Conservation (phyloP, 2,888 invertebrate genomes). For the Cryptocephalus primarius region DNA sequence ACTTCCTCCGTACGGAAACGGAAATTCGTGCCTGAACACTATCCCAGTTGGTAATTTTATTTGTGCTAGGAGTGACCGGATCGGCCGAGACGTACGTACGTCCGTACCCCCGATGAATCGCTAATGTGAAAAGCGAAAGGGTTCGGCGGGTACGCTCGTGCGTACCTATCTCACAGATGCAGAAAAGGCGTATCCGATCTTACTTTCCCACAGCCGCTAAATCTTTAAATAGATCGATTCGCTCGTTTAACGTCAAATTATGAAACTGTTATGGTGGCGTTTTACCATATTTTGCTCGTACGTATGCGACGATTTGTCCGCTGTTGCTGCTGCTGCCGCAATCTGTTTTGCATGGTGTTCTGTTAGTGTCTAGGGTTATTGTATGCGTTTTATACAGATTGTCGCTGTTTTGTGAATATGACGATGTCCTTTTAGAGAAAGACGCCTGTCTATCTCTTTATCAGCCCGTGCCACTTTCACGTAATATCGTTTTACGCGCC, state of each 20-base stretch:
- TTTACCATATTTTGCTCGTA: slow-evolving; percentile 10
- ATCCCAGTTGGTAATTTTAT: slow-evolving; percentile 8
- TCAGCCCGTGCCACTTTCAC: too few species aligned
- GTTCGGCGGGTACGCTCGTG: too few species aligned
- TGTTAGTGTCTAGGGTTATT: slow-evolving; percentile 9
- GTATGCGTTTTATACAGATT: slow-evolving; percentile 3
- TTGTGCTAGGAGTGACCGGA: slow-evolving; percentile 4
- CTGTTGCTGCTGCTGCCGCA: background rate
- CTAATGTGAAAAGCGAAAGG: too few species aligned
- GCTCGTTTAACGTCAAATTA: background rate
- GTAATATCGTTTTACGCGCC: too few species aligned
- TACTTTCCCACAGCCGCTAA: too few species aligned
- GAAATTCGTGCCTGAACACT: slow-evolving; percentile 18
- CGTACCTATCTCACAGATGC: too few species aligned
- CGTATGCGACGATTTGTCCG: slow-evolving; percentile 12
- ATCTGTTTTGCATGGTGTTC: slow-evolving; percentile 9
- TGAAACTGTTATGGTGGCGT: slow-evolving; percentile 1
- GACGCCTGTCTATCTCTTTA: too few species aligned
- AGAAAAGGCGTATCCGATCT: too few species aligned
- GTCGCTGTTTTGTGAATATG: too few species aligned
- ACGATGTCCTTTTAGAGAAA: too few species aligned
- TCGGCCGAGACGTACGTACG: background rate
- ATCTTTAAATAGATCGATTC: too few species aligned
- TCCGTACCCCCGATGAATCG: too few species aligned
- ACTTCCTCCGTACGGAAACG: slow-evolving; percentile 29